Conservation (phyloP, 2,113 vertebrate species). For the Salvelinus fontinalis region DNA sequence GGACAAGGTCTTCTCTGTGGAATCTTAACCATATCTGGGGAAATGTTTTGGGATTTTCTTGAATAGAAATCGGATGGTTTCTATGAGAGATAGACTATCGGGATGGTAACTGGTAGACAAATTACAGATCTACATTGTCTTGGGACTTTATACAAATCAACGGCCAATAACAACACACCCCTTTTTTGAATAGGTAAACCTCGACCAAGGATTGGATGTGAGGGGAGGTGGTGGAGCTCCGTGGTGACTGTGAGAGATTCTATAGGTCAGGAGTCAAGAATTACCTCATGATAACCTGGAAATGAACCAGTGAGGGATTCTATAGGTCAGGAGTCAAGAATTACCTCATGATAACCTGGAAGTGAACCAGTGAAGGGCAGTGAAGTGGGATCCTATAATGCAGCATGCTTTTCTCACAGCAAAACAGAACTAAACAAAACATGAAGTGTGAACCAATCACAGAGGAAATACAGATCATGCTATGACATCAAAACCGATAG, state of each 20-base stretch:
- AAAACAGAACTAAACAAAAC: constrained; percentile 54
- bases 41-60: background rate
- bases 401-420: constrained; percentile 68
- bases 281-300: constrained; percentile 1
- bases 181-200: background rate
- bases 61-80: background rate
- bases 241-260: background rate
- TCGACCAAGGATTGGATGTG: background rate
- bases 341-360: background rate
- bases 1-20: background rate
- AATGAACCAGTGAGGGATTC: background rate
- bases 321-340: constrained; percentile 13
- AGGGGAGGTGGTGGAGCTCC: background rate
- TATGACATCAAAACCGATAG: constrained; percentile 61
- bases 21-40: background rate
- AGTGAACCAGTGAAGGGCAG: too few relatives aligned
- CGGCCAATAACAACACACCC: background rate
- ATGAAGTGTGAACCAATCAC: constrained; percentile 61
- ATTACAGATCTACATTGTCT: background rate
- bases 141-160: background rate
- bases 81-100: background rate
- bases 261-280: constrained; percentile 15
- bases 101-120: background rate
- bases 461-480: constrained; percentile 73
- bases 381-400: constrained; percentile 44